Evolutionary conservation across 2,113 vertebrate genomes (phyloP).

Genomic region (Tragelaphus buxtoni): DNA sequence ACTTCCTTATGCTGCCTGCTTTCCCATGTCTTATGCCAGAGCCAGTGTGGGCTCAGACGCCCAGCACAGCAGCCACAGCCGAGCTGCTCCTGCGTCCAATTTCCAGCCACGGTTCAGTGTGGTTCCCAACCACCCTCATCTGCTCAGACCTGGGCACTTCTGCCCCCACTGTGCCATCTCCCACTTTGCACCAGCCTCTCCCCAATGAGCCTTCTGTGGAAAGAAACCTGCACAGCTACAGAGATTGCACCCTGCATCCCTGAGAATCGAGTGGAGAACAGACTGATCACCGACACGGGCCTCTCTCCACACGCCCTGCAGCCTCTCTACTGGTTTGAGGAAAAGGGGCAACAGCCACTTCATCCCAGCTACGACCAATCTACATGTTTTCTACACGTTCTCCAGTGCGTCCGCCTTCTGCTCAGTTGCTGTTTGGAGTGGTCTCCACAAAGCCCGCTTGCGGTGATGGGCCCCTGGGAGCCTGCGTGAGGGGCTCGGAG

Average conservation of each 20-base stretch:
- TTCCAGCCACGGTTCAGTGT: background rate
- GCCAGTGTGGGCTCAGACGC: fast-evolving
- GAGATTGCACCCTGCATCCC: constrained; percentile 61
- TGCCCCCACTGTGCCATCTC: background rate
- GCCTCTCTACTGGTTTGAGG: constrained; percentile 49
- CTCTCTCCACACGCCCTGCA: background rate
- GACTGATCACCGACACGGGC: constrained; percentile 17
- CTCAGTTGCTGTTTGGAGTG: background rate
- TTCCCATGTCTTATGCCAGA: background rate
- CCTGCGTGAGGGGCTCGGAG: constrained; percentile 87
- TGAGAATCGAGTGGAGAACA: constrained; percentile 75
- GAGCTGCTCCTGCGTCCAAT: background rate
- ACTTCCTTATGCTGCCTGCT: background rate
- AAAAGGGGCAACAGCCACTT: background rate
- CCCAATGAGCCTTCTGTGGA: background rate
- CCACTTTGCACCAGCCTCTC: background rate
- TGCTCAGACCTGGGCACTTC: background rate
- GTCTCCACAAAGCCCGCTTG: background rate
- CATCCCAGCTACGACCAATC: fast-evolving
- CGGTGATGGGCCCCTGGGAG: constrained; percentile 43
- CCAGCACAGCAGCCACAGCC: background rate
- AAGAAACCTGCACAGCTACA: background rate
- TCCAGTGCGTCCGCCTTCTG: background rate
- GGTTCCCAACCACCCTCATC: background rate
- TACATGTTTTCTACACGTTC: fast-evolving